These are phyloP conservation scores for Halcyon senegalensis DNA, from an alignment of 2,113 vertebrate species.

Conservation along the genomic window DNA sequence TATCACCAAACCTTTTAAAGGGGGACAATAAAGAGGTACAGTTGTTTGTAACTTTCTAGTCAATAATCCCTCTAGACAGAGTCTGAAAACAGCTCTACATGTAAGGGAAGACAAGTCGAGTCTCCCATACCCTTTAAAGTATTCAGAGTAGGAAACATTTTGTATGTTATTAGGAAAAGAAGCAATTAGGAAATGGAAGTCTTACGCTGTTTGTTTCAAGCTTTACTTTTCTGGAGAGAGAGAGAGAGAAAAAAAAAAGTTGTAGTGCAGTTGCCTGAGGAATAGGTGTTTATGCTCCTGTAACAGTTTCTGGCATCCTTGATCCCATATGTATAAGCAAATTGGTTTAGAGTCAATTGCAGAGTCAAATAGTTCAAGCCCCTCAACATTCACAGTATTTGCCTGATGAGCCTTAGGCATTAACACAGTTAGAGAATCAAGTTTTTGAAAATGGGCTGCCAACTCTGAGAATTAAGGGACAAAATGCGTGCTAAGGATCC, in stretches of 20 bases:
- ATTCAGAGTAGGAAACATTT: background rate
- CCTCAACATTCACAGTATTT: background rate
- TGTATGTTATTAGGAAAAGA: background rate
- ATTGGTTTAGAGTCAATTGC: background rate
- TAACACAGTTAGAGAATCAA: background rate
- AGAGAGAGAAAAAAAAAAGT: background rate
- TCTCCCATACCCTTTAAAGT: background rate
- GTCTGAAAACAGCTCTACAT: background rate
- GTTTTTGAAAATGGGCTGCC: background rate
- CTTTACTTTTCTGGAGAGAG: background rate
- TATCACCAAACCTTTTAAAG: background rate
- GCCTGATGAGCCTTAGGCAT: background rate
- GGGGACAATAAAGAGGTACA: background rate
- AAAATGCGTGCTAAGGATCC: background rate
- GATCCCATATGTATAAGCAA: background rate
- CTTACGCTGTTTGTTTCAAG: background rate
- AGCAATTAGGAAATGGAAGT: background rate
- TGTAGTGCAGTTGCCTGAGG: background rate
- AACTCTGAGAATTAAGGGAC: background rate
- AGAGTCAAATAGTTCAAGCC: background rate
- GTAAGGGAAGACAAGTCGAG: background rate
- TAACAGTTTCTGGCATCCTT: background rate
- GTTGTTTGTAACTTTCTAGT: background rate
- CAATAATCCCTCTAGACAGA: background rate
- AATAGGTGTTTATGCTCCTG: background rate